These are phyloP conservation scores for Montipora sp. DNA, from an alignment of 64 coral and sea anemone species.

Conservation along the genomic window DNA sequence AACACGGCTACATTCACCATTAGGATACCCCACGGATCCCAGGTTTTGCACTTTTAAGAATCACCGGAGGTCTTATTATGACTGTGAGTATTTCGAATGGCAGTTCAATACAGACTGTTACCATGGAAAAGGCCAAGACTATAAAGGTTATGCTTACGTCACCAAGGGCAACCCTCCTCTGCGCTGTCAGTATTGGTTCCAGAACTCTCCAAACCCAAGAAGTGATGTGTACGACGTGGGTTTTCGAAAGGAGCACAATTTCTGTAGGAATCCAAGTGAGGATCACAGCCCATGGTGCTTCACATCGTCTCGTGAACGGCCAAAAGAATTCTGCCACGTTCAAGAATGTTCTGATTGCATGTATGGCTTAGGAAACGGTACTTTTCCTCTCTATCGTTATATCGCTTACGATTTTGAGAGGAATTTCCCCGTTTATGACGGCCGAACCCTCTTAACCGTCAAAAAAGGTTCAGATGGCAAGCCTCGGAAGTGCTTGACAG, in stretches of 20 bases:
- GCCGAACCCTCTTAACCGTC: conserved; percentile 58
- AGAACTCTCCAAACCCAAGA: background rate
- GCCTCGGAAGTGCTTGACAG: conserved; percentile 64
- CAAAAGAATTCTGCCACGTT: conserved; percentile 67
- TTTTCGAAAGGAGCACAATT: conserved; percentile 55
- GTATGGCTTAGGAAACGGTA: conserved; percentile 76
- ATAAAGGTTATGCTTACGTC: conserved; percentile 52
- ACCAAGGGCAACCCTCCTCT: conserved; percentile 25
- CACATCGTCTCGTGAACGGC: background rate
- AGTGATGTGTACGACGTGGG: conserved; percentile 15
- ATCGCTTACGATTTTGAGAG: background rate
- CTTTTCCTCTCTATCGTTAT: conserved; percentile 45
- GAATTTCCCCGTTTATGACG: conserved; percentile 73
- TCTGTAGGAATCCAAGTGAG: conserved; percentile 68
- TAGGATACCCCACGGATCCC: conserved; percentile 92
- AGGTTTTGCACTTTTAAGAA: conserved; percentile 55
- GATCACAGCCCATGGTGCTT: conserved; percentile 80
- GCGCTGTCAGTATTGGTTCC: conserved; percentile 63
- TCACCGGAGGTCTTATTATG: background rate
- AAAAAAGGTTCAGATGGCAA: conserved; percentile 45
- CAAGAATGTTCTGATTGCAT: conserved; percentile 80
- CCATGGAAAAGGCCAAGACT: conserved; percentile 72
- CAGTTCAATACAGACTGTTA: conserved; percentile 83
- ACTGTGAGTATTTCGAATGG: conserved; percentile 77
- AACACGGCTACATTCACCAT: conserved; percentile 80